A percentile compares a stretch with the other conserved stretches of the same genome.
phyloP scores from a whole-genome alignment of 2,888 invertebrate genomes.

The Macaria notata region DNA sequence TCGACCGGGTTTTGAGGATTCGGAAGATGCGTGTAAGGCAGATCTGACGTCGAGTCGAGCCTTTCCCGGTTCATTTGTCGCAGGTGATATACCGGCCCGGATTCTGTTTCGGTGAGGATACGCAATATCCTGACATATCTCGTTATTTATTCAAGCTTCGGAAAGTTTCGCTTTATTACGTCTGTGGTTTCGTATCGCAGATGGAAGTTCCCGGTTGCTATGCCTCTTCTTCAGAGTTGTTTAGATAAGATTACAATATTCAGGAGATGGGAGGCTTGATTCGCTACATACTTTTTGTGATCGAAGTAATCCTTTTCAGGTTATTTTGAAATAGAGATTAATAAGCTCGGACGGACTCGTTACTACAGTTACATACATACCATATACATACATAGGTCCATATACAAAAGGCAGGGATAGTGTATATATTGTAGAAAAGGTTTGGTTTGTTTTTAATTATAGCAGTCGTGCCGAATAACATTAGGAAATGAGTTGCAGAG shows the following conservation, averaged over 20 bases:
- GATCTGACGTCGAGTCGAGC: constrained; percentile 19
- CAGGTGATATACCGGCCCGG: constrained; percentile 44
- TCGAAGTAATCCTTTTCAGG: no score
- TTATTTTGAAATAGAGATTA: no score
- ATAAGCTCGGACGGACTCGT: no score
- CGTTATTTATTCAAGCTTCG: constrained; percentile 36
- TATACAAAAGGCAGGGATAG: no score
- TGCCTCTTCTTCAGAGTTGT: constrained; percentile 5
- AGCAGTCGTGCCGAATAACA: constrained; percentile 8
- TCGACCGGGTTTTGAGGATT: constrained; percentile 49
- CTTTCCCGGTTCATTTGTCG: constrained; percentile 48
- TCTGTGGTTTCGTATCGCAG: constrained; percentile 19
- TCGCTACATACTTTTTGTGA: constrained; percentile 1
- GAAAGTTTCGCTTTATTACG: constrained; percentile 22
- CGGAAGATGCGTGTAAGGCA: constrained; percentile 37
- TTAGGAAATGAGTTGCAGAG: constrained; percentile 26
- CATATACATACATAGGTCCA: no score
- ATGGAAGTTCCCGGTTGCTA: constrained; percentile 13
- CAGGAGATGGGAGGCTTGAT: constrained; percentile 4
- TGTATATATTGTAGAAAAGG: no score
- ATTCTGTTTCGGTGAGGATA: constrained; percentile 41
- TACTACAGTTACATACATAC: no score
- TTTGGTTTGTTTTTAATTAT: constrained; percentile 22
- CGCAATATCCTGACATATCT: constrained; percentile 36
- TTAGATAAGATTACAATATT: constrained; percentile 16